phyloP scores from a whole-genome alignment of 2,888 invertebrate genomes.

The Tetramorium bicarinatum region DNA sequence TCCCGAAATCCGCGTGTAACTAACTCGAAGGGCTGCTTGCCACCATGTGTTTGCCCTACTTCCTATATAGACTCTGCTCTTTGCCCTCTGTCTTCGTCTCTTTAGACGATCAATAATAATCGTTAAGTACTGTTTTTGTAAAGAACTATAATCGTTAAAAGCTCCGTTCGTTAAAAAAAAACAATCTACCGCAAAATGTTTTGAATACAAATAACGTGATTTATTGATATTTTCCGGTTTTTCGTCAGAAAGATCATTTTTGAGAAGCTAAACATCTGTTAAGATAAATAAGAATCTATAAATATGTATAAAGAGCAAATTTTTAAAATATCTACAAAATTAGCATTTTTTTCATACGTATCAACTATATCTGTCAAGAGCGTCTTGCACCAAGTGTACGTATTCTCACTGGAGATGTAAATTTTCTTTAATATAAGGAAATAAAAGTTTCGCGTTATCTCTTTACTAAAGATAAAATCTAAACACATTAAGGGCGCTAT shows the following conservation, averaged over 20 bases:
- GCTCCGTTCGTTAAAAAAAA: background rate
- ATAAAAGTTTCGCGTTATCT: background rate
- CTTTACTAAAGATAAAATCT: background rate
- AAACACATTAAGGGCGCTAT: background rate
- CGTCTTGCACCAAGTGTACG: no score
- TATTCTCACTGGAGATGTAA: background rate
- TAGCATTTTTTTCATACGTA: no score
- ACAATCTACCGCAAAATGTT: background rate
- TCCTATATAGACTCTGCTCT: conserved; percentile 63
- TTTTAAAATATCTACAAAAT: background rate
- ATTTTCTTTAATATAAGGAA: background rate
- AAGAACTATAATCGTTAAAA: background rate
- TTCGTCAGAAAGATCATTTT: background rate
- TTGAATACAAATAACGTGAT: background rate
- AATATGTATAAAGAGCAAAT: background rate
- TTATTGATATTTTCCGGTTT: background rate
- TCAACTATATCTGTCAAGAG: no score
- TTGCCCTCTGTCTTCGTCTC: conserved; percentile 56
- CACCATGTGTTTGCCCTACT: conserved; percentile 77
- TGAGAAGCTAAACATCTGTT: background rate
- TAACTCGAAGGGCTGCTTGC: conserved; percentile 77
- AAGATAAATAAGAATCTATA: background rate
- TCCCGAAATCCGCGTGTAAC: conserved; percentile 75
- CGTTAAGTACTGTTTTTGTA: conserved; percentile 1
- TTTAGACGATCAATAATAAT: conserved; percentile 21